A percentile compares a stretch with the other conserved stretches of the same genome.
Evolutionary conservation across 1,140 invertebrate genomes (phyloP).

Genomic region (Medauroidea extradentata): DNA sequence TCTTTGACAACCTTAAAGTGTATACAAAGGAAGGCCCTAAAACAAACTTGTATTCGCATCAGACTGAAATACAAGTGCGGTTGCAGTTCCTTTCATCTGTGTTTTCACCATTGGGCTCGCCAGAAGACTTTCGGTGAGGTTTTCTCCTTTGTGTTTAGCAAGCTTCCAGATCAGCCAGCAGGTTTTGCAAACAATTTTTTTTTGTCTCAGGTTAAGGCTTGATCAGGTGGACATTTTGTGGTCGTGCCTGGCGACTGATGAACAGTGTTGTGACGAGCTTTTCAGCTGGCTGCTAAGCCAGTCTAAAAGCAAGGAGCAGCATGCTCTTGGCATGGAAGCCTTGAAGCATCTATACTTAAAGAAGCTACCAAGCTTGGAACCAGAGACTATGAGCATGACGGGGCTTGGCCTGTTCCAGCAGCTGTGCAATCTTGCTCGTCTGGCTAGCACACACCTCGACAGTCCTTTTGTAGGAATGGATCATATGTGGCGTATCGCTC

Average conservation of each 20-base stretch:
- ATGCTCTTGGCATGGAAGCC: conserved; percentile 81
- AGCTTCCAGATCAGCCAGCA: no score
- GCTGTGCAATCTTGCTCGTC: conserved; percentile 75
- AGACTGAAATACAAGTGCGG: conserved; percentile 84
- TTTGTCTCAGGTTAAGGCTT: conserved; percentile 63
- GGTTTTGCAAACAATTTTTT: conserved; percentile 18
- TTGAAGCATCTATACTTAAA: conserved; percentile 82
- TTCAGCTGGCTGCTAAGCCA: conserved; percentile 89
- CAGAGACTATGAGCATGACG: conserved; percentile 87
- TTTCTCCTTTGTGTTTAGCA: conserved; percentile 6
- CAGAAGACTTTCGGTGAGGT: conserved; percentile 72
- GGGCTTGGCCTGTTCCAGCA: conserved; percentile 88
- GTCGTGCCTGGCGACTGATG: conserved; percentile 81
- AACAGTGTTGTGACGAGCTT: conserved; percentile 81
- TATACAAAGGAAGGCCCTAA: conserved; percentile 45
- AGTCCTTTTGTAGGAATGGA: conserved; percentile 72
- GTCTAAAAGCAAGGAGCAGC: conserved; percentile 84
- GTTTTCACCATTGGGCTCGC: conserved; percentile 85
- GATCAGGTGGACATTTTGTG: conserved; percentile 88
- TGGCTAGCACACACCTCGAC: conserved; percentile 53
- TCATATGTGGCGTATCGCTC: conserved; percentile 89
- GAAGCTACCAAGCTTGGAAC: conserved; percentile 81
- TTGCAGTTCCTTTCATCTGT: conserved; percentile 88
- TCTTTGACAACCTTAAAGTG: conserved; percentile 72
- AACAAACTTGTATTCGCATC: conserved; percentile 72